Conservation (phyloP, 2,888 invertebrate genomes). For the Pecten maximus region DNA sequence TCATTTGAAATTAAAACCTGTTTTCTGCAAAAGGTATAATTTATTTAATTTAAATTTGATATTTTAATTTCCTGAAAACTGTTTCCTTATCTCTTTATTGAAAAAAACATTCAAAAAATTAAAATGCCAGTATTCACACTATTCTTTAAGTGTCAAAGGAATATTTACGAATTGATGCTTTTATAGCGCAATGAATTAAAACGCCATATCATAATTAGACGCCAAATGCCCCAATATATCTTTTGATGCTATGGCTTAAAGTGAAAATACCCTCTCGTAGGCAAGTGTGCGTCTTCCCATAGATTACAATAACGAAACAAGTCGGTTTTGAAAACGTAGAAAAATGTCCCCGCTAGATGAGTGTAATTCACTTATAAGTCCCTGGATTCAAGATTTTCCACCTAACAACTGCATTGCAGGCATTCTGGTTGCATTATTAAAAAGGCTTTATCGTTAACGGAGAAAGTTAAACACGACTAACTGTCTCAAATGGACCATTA, state of each 20-base stretch:
- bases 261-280: neutral
- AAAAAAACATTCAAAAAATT: neutral
- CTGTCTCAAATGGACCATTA: slow-evolving; percentile 33
- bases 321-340: neutral
- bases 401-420: slow-evolving; percentile 32
- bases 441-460: slow-evolving; percentile 29
- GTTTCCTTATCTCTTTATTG: neutral
- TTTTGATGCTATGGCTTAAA: neutral
- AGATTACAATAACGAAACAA: slow-evolving; percentile 13
- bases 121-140: neutral
- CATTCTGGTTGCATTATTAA: slow-evolving; percentile 18
- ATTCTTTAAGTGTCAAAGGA: neutral
- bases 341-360: slow-evolving; percentile 2
- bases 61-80: neutral
- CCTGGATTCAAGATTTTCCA: slow-evolving; percentile 13
- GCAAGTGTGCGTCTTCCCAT: neutral
- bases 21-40: neutral
- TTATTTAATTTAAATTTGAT: neutral
- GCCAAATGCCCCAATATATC: neutral
- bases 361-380: neutral
- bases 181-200: neutral
- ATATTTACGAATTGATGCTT: neutral
- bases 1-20: neutral
- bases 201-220: neutral
- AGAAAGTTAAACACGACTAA: slow-evolving; percentile 30